These are phyloP conservation scores for Synchiropus splendidus DNA, from an alignment of 2,113 vertebrate genomes.

Conservation along the genomic window DNA sequence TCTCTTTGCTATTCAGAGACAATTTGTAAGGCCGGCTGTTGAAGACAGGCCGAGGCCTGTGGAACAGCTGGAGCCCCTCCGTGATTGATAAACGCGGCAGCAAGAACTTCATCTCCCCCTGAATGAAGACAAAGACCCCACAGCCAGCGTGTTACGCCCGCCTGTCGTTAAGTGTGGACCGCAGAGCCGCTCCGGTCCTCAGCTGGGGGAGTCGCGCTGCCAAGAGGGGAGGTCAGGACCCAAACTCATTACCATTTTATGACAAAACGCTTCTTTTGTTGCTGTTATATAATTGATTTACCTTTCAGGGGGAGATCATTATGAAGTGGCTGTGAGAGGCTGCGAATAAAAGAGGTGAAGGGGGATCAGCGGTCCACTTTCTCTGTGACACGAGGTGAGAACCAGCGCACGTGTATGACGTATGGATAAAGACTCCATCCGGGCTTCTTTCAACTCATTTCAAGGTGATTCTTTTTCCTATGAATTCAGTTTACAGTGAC, in stretches of 20 bases:
- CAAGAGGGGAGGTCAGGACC: constrained; percentile 88
- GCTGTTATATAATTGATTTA: constrained; percentile 74
- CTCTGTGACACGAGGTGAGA: constrained; percentile 9
- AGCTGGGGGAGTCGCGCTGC: constrained; percentile 85
- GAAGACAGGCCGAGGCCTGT: constrained; percentile 89
- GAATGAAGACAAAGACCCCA: constrained; percentile 98
- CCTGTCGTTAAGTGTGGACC: constrained; percentile 93
- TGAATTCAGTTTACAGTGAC: too few species aligned
- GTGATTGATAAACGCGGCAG: constrained; percentile 98
- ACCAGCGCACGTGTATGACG: constrained; percentile 7
- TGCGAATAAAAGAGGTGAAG: constrained; percentile 31
- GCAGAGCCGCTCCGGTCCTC: constrained; percentile 84
- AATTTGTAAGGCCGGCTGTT: constrained; percentile 99
- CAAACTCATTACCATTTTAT: constrained; percentile 73
- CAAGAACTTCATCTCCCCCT: constrained; percentile 95
- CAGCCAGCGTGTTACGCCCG: constrained; percentile 89
- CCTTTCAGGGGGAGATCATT: constrained; percentile 68
- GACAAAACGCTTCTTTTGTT: constrained; percentile 72
- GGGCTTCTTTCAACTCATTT: too few species aligned
- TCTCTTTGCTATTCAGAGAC: constrained; percentile 92
- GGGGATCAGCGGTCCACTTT: constrained; percentile 23
- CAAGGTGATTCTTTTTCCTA: too few species aligned
- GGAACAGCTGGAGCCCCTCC: constrained; percentile 98
- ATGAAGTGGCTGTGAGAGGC: constrained; percentile 43
- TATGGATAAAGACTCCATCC: constrained; percentile 1